Conservation (phyloP, 2,797 vertebrate genomes). For the Rousettus madagascariensis region DNA sequence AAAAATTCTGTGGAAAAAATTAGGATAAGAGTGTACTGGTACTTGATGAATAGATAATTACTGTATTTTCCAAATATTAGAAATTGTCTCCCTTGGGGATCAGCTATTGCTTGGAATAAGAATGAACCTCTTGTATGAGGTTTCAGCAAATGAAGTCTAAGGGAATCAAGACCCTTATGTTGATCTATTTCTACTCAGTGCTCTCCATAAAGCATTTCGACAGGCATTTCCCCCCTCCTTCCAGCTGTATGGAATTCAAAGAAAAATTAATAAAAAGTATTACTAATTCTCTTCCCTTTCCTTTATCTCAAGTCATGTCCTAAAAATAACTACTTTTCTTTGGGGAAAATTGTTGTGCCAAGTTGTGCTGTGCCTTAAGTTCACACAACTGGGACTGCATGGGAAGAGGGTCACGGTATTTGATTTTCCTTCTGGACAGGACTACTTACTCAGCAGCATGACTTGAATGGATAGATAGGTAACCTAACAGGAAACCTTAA, state of each 20-base stretch:
- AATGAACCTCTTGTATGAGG: neutral
- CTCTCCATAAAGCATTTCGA: neutral
- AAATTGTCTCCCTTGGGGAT: neutral
- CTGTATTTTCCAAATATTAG: conserved; percentile 39
- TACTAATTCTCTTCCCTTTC: conserved; percentile 5
- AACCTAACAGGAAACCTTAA: neutral
- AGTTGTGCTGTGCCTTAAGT: neutral
- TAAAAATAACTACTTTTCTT: neutral
- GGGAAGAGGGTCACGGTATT: neutral
- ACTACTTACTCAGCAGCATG: neutral
- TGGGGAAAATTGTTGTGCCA: neutral
- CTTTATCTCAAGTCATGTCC: neutral
- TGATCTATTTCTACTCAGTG: neutral
- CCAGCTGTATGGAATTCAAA: neutral
- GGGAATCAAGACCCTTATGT: neutral
- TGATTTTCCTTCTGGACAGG: neutral
- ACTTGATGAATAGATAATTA: conserved; percentile 7
- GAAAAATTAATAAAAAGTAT: neutral
- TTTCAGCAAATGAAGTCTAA: neutral
- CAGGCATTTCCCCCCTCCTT: neutral
- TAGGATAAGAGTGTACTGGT: neutral
- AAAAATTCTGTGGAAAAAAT: neutral
- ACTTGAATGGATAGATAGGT: neutral
- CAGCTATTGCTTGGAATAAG: neutral
- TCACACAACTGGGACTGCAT: neutral